Percentiles rank a stretch among this genome's conserved stretches.
Conservation (phyloP, 2,797 vertebrate species). For the Echeneis naucrates region DNA sequence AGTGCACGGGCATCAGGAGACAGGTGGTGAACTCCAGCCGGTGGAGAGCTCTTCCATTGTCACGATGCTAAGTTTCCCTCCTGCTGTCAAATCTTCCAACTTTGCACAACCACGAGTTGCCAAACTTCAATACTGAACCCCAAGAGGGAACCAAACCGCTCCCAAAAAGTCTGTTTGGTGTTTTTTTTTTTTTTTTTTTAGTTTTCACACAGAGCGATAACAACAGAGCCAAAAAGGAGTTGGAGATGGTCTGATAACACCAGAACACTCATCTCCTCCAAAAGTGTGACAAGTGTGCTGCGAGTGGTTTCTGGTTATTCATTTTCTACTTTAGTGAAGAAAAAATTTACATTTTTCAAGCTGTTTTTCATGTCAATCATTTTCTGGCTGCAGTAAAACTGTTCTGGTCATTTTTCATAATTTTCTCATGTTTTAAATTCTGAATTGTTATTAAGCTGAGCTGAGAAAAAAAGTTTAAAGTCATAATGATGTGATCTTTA, state of each 20-base stretch:
- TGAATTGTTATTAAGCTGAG: too few relatives aligned
- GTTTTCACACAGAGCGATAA: background rate
- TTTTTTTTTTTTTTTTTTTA: too few relatives aligned
- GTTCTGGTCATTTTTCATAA: too few relatives aligned
- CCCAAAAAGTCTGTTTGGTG: background rate
- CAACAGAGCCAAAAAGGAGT: background rate
- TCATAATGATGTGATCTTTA: too few relatives aligned
- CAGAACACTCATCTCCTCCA: background rate
- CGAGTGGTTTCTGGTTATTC: background rate
- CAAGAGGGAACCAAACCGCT: background rate
- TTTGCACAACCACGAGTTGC: slow-evolving; percentile 13
- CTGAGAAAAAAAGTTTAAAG: too few relatives aligned
- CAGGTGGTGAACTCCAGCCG: slow-evolving; percentile 37
- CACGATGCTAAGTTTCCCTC: slow-evolving; percentile 18
- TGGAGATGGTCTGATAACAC: background rate
- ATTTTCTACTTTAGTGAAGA: background rate
- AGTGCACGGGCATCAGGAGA: slow-evolving; percentile 50
- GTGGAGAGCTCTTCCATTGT: too few relatives aligned
- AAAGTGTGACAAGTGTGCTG: background rate
- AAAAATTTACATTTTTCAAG: background rate
- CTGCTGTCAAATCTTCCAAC: slow-evolving; percentile 17
- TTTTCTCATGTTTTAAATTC: too few relatives aligned
- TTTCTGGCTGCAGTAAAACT: too few relatives aligned
- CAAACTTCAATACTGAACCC: background rate
- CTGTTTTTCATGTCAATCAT: too few relatives aligned